phyloP scores from a whole-genome alignment of 2,113 vertebrate species.

The Morone saxatilis region DNA sequence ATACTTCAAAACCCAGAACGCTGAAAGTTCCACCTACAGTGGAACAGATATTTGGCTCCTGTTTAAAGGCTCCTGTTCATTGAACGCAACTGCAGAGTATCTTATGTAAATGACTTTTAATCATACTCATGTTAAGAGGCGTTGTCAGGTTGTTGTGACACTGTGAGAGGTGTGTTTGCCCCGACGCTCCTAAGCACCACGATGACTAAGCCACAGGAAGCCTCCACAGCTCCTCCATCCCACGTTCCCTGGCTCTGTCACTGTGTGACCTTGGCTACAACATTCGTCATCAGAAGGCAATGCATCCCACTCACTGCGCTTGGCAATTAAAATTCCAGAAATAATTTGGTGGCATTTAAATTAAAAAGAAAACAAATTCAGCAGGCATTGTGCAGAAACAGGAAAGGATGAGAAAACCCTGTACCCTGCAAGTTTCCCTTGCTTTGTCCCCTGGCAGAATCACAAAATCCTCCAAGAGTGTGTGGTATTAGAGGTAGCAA shows the following conservation, averaged over 20 bases:
- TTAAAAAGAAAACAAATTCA: conserved; percentile 33
- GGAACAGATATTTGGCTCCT: conserved; percentile 11
- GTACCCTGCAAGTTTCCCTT: conserved; percentile 17
- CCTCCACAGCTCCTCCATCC: conserved; percentile 67
- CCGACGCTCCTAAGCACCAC: conserved; percentile 35
- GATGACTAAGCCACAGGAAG: conserved; percentile 80
- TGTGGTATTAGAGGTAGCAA: conserved; percentile 60
- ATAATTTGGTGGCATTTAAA: conserved; percentile 72
- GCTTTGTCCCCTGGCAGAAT: conserved; percentile 48
- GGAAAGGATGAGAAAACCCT: conserved; percentile 26
- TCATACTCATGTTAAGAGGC: conserved; percentile 27
- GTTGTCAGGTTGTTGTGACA: conserved; percentile 58
- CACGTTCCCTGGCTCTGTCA: conserved; percentile 65
- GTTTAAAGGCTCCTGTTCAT: conserved; percentile 5
- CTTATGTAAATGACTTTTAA: conserved; percentile 58
- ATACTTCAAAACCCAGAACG: not conserved
- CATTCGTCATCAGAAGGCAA: conserved; percentile 60
- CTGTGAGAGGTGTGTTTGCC: conserved; percentile 53
- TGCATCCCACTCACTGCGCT: conserved; percentile 65
- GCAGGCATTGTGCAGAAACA: conserved; percentile 40
- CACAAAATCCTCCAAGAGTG: conserved; percentile 45
- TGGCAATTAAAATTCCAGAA: conserved; percentile 78
- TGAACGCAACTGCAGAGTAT: conserved; percentile 18
- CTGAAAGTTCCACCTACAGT: conserved; percentile 33
- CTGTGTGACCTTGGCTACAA: conserved; percentile 75